Evolutionary conservation across 2,113 vertebrate genomes (phyloP), one percentile per base, ranked within the genome.

Genomic region (Otolemur garnettii): DNA sequence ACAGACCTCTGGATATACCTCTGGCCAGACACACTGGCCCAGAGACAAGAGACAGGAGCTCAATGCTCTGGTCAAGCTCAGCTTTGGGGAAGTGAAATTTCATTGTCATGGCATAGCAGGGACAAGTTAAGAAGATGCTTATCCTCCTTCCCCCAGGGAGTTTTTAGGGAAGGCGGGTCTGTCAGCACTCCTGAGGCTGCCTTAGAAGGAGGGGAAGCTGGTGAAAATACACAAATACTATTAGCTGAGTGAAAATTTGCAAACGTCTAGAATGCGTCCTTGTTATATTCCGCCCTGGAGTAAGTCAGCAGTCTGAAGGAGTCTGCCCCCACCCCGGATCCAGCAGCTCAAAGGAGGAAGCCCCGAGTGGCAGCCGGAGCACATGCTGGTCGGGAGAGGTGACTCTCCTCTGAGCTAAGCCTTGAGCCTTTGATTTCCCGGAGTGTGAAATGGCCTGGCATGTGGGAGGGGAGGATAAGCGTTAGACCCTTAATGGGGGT

Each of bases 211-310:
- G 71, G 78, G 42, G 78, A 77, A 60, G 18, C 12, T 66, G 85
- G 30, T 59, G 42, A 74, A 94, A 90, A 75, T 74, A 57, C 8
- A 35, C 45, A 50, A 50, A 50, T 50, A 50, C 42, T 11, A 7
- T 55, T 50, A 69, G 83, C 19, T 38, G 74, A 96, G 87, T 93
- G 79, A 93, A 85, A 77, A 80, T 38, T 5, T 38, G 55, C 19
- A 55, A 33, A 30, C 18, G 80, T 92, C 17, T 87, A 59, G 91
- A 81, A 93, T 80, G 66, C 33, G 8, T 18, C 62, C 21, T 55
- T 19, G 30, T 77, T 64, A 24, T 17, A 62, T 38, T 57, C 66
- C n/a, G 42, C 53, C 35, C 74, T 59, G 26, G 87, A 53, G 35
- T 55, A 59, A 79, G 42, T 10, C 28, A 83, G 38, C 68, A 62